phyloP scores from a whole-genome alignment of 2,797 vertebrate species.

The Poecilia picta region DNA sequence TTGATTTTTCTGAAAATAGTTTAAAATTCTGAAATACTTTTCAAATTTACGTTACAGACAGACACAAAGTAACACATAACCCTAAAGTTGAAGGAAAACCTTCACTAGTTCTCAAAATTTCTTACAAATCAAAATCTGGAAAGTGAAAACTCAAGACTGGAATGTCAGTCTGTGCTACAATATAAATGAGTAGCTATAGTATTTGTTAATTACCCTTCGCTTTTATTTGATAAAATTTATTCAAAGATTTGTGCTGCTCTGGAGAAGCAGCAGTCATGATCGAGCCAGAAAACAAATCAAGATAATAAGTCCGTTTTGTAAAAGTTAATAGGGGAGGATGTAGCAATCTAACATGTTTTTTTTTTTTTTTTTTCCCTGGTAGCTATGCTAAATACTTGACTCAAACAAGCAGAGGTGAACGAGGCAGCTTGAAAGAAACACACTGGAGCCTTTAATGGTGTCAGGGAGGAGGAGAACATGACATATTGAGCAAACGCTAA shows the following conservation, averaged over 20 bases:
- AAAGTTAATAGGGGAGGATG: conserved; percentile 4
- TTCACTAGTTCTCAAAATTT: background rate
- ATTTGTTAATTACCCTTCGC: background rate
- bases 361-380: conserved; percentile 28
- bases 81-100: background rate
- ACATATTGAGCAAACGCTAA: conserved; percentile 30
- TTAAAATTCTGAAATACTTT: background rate
- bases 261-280: background rate
- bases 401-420: conserved; percentile 29
- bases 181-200: background rate
- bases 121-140: background rate
- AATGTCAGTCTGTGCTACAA: background rate
- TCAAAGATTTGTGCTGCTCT: background rate
- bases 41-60: background rate
- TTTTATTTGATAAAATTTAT: background rate
- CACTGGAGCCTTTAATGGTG: conserved; percentile 39
- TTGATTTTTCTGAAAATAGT: background rate
- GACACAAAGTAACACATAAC: background rate
- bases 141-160: background rate
- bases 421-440: conserved; percentile 35
- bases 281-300: background rate
- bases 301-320: background rate
- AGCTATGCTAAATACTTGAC: conserved; percentile 27
- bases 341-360: conserved; percentile 36
- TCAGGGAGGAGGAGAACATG: conserved; percentile 35